Evolutionary conservation across 92 coral and sea anemone species (phyloP).

Genomic region (Phymanthus crucifer): DNA sequence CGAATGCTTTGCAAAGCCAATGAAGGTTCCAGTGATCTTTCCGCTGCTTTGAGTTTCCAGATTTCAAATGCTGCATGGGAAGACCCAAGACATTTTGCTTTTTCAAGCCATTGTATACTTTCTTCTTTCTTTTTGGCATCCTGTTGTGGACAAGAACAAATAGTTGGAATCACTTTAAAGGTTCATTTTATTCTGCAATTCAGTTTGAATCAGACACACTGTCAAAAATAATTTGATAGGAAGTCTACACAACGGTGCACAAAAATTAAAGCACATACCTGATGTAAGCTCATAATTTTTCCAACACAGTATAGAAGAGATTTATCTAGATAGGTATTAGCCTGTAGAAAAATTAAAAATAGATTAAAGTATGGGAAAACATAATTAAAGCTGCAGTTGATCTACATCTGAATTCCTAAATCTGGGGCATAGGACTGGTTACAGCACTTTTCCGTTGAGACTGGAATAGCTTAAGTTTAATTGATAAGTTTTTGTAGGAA

Average conservation of each 20-base stretch:
- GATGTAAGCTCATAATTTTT: constrained; percentile 83
- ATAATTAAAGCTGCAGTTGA: too few species aligned
- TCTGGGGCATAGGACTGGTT: too few species aligned
- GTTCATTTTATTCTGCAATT: not conserved
- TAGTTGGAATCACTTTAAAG: not conserved
- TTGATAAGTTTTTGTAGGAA: too few species aligned
- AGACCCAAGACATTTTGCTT: constrained; percentile 75
- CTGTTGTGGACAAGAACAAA: constrained; percentile 35
- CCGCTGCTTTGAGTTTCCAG: constrained; percentile 70
- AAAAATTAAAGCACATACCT: constrained; percentile 55
- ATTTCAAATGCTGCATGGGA: constrained; percentile 90
- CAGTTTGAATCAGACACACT: too few species aligned
- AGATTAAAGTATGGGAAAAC: too few species aligned
- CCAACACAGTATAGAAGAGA: constrained; percentile 88
- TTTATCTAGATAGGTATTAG: constrained; percentile 45
- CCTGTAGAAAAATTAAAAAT: constrained; percentile 3
- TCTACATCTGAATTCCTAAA: too few species aligned
- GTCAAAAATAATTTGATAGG: too few species aligned
- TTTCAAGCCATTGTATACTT: constrained; percentile 79
- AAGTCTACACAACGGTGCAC: too few species aligned
- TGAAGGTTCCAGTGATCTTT: constrained; percentile 70
- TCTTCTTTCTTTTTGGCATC: constrained; percentile 60
- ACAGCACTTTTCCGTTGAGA: too few species aligned
- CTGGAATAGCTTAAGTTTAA: too few species aligned
- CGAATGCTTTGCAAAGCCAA: constrained; percentile 73